Percentiles rank a stretch among this genome's conserved stretches.
These are phyloP conservation scores for Melanaphis sacchari DNA, from an alignment of 1,140 invertebrate genomes.

Conservation along the genomic window DNA sequence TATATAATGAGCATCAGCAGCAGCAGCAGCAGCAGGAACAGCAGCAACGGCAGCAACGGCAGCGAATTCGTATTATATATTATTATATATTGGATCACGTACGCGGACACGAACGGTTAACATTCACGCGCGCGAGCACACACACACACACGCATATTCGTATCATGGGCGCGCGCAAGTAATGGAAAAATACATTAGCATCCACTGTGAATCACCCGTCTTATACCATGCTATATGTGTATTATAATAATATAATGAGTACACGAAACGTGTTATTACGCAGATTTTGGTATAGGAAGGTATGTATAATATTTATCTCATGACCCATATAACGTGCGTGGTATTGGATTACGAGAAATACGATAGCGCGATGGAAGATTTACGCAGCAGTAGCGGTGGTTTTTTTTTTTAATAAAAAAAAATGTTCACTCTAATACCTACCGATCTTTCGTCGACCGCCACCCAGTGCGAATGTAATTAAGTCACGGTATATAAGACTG, in stretches of 20 bases:
- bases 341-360: constrained; percentile 43
- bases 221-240: neutral
- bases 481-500: neutral
- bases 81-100: constrained; percentile 54
- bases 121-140: neutral
- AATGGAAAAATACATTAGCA: constrained; percentile 52
- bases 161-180: neutral
- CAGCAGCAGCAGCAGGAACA: neutral
- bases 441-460: neutral
- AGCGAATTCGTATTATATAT: constrained; percentile 8
- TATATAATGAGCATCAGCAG: constrained; percentile 1
- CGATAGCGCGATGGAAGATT: neutral
- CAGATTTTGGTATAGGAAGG: constrained; percentile 28
- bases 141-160: neutral
- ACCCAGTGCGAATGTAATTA: constrained; percentile 36
- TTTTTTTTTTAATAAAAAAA: neutral
- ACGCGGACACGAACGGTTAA: constrained; percentile 6
- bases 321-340: constrained; percentile 35
- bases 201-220: neutral
- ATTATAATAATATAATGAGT: constrained; percentile 4
- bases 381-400: neutral
- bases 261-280: constrained; percentile 49
- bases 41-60: neutral
- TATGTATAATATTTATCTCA: neutral
- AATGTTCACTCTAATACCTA: neutral